phyloP scores from a whole-genome alignment of 2,888 invertebrate species.

The Amphimallon solstitiale region DNA sequence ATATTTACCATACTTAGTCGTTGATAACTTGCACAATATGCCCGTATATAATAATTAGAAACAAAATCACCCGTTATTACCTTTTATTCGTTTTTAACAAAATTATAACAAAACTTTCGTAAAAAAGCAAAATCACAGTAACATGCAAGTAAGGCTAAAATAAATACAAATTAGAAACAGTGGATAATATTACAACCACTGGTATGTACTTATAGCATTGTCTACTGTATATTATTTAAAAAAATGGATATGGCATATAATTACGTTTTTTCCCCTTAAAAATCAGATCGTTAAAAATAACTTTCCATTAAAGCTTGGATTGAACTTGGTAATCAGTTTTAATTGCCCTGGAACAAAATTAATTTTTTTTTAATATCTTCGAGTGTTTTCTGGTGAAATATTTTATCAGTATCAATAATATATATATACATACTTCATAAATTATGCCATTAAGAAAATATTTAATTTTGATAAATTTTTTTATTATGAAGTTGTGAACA shows the following conservation, averaged over 20 bases:
- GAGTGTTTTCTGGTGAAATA: too few species aligned
- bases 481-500: too few species aligned
- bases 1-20: not conserved
- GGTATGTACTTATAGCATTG: slow-evolving; percentile 3
- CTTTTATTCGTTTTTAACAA: slow-evolving; percentile 22
- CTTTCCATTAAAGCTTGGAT: slow-evolving; percentile 33
- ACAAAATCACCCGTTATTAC: slow-evolving; percentile 20
- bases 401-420: too few species aligned
- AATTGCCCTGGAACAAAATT: slow-evolving; percentile 33
- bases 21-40: not conserved
- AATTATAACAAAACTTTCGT: slow-evolving; percentile 22
- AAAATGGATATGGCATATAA: not conserved
- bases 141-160: slow-evolving; percentile 27
- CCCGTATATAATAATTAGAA: not conserved
- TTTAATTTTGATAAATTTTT: too few species aligned
- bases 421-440: too few species aligned
- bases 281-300: not conserved
- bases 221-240: slow-evolving; percentile 6
- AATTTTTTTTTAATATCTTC: not conserved
- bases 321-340: slow-evolving; percentile 24
- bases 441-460: too few species aligned
- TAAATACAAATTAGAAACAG: slow-evolving; percentile 18
- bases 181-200: not conserved
- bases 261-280: slow-evolving; percentile 8
- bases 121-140: slow-evolving; percentile 9